A percentile compares a stretch with the other conserved stretches of the same genome.
Conservation (phyloP, 92 coral and sea anemone species). For the Ricordea florida region DNA sequence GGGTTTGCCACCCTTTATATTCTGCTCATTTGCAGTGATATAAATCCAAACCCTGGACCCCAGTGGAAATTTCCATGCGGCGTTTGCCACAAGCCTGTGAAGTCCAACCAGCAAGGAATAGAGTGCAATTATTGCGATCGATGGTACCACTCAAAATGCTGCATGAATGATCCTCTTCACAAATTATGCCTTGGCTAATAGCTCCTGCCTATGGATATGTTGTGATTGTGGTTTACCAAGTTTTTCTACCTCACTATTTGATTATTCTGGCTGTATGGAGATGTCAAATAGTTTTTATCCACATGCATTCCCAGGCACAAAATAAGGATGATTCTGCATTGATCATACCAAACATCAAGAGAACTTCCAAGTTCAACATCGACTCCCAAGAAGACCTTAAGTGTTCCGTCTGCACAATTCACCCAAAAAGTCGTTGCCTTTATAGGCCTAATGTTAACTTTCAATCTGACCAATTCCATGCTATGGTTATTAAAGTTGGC, state of each 20-base stretch:
- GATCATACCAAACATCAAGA: background rate
- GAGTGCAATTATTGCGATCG: constrained; percentile 40
- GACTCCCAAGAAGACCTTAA: background rate
- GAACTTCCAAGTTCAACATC: background rate
- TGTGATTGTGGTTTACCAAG: background rate
- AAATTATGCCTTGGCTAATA: constrained; percentile 1
- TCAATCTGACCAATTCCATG: constrained; percentile 5
- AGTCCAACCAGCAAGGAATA: constrained; percentile 39
- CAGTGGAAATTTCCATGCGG: constrained; percentile 36
- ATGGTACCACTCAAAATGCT: constrained; percentile 53
- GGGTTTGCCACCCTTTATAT: no score
- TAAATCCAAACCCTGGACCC: no score
- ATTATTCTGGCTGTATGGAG: background rate
- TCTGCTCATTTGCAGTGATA: no score
- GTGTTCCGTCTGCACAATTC: background rate
- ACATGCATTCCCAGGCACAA: background rate
- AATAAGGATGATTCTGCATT: background rate
- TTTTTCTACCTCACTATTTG: background rate
- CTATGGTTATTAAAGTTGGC: background rate
- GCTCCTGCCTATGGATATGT: constrained; percentile 2
- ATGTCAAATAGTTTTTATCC: background rate
- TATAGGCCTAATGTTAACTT: background rate
- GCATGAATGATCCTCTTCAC: background rate
- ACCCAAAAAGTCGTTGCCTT: background rate
- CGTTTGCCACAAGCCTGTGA: constrained; percentile 26